Percentiles rank a stretch among this genome's conserved stretches.
phyloP scores from a whole-genome alignment of 2,888 invertebrate species.

The Oxyteleia sp. region DNA sequence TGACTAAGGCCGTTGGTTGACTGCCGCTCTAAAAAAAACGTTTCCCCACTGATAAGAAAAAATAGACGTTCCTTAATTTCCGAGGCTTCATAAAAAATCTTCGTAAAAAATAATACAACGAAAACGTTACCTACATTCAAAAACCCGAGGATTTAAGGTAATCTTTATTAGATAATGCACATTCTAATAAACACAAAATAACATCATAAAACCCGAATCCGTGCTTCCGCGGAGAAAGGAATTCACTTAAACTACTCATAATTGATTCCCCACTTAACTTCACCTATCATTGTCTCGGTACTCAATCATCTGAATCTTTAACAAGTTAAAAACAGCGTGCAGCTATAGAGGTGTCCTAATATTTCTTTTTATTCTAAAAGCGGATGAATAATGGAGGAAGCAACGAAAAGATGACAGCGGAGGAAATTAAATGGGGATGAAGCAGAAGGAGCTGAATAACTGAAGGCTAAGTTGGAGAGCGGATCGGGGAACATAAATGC shows the following conservation, averaged over 20 bases:
- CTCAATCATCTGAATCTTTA: conserved; percentile 36
- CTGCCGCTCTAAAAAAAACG: conserved; percentile 37
- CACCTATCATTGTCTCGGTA: conserved; percentile 12
- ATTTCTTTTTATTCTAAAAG: conserved; percentile 6
- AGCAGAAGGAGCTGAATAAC: conserved; percentile 58
- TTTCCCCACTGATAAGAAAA: conserved; percentile 39
- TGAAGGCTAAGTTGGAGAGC: conserved; percentile 74
- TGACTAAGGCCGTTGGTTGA: conserved; percentile 22
- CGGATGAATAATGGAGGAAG: conserved; percentile 55
- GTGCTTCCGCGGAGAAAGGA: background rate
- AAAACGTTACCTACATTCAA: conserved; percentile 21
- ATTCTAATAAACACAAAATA: conserved; percentile 9
- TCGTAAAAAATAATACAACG: conserved; percentile 40
- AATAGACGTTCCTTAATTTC: conserved; percentile 38
- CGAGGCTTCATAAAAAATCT: conserved; percentile 37
- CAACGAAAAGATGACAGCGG: conserved; percentile 59
- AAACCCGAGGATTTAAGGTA: conserved; percentile 10
- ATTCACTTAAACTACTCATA: conserved; percentile 12
- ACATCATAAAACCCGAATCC: conserved; percentile 7
- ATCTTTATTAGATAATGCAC: conserved; percentile 22
- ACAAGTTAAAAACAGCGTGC: conserved; percentile 34
- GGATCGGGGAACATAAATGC: conserved; percentile 75
- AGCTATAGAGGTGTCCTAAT: conserved; percentile 28
- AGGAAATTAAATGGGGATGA: conserved; percentile 62
- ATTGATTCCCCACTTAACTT: conserved; percentile 24